phyloP scores from a whole-genome alignment of 2,888 invertebrate species.

The Lochmaea crataegi region DNA sequence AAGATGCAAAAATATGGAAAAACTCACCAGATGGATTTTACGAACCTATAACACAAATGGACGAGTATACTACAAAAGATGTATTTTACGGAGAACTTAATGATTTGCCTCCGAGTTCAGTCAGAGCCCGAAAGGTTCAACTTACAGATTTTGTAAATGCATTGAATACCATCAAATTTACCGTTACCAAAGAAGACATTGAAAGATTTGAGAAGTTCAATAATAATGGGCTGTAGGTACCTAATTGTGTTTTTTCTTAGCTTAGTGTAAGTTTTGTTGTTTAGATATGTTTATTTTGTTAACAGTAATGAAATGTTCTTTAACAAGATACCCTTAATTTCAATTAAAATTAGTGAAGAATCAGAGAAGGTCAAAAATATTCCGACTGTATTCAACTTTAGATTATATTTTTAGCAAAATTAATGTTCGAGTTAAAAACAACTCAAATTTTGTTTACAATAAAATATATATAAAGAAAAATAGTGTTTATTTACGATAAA shows the following conservation, averaged over 20 bases:
- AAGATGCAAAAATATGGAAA: slow-evolving; percentile 62
- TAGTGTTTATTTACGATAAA: too few species aligned
- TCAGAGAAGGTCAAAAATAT: too few species aligned
- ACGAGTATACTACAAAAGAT: slow-evolving; percentile 42
- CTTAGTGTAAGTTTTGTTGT: too few species aligned
- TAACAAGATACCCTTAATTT: too few species aligned
- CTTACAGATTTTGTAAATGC: slow-evolving; percentile 58
- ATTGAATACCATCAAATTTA: slow-evolving; percentile 52
- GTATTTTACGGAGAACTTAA: slow-evolving; percentile 48
- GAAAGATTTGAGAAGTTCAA: slow-evolving; percentile 50
- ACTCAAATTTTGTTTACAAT: too few species aligned
- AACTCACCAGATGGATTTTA: slow-evolving; percentile 53
- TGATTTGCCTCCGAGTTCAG: slow-evolving; percentile 54
- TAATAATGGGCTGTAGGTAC: not conserved
- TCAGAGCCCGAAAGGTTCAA: slow-evolving; percentile 54
- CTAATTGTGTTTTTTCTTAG: not conserved
- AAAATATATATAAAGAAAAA: too few species aligned
- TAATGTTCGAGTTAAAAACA: too few species aligned
- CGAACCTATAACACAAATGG: slow-evolving; percentile 47
- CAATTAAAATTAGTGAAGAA: too few species aligned
- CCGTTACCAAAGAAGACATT: slow-evolving; percentile 54
- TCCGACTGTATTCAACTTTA: too few species aligned
- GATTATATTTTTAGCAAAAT: too few species aligned
- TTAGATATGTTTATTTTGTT: too few species aligned
- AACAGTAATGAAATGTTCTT: too few species aligned